Percentiles rank a stretch among this genome's conserved stretches.
These are phyloP conservation scores for Rotaria magnacalcarata DNA, from an alignment of 2,888 invertebrate species.

Conservation along the genomic window DNA sequence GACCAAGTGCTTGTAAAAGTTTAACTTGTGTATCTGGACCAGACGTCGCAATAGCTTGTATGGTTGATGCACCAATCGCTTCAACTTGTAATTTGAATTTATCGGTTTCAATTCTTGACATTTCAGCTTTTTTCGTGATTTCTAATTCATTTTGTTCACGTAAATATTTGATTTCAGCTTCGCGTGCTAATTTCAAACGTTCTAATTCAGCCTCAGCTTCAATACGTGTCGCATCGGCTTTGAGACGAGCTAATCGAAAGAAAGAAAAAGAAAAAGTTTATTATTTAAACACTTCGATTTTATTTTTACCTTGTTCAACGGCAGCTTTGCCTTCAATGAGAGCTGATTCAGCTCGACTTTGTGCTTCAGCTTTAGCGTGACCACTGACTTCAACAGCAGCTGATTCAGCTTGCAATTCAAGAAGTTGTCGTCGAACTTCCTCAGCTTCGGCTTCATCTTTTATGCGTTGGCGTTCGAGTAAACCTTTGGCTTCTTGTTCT, in stretches of 20 bases:
- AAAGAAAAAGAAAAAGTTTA: background rate
- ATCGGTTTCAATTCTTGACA: constrained; percentile 58
- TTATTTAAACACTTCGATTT: constrained; percentile 52
- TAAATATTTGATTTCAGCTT: constrained; percentile 60
- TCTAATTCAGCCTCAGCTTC: constrained; percentile 61
- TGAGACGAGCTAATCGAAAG: constrained; percentile 55
- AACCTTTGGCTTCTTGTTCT: constrained; percentile 62
- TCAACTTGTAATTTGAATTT: constrained; percentile 60
- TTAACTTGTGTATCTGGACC: constrained; percentile 50
- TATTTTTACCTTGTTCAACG: constrained; percentile 56
- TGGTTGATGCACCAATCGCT: constrained; percentile 60
- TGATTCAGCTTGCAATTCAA: constrained; percentile 53
- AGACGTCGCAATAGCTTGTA: constrained; percentile 48
- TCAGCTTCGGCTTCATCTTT: constrained; percentile 62
- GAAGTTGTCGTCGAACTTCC: constrained; percentile 48
- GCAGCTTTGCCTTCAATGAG: constrained; percentile 55
- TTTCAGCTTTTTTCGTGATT: constrained; percentile 55
- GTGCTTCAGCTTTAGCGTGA: constrained; percentile 63
- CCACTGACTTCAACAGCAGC: constrained; percentile 62
- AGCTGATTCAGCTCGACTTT: constrained; percentile 59
- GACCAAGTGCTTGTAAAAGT: constrained; percentile 60
- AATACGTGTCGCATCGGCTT: constrained; percentile 60
- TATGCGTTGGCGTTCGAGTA: constrained; percentile 61
- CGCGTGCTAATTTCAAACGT: constrained; percentile 59
- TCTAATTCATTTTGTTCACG: constrained; percentile 60